Percentiles rank a stretch among this genome's conserved stretches.
Conservation (phyloP, 1,140 invertebrate species). For the Saccostrea echinata region DNA sequence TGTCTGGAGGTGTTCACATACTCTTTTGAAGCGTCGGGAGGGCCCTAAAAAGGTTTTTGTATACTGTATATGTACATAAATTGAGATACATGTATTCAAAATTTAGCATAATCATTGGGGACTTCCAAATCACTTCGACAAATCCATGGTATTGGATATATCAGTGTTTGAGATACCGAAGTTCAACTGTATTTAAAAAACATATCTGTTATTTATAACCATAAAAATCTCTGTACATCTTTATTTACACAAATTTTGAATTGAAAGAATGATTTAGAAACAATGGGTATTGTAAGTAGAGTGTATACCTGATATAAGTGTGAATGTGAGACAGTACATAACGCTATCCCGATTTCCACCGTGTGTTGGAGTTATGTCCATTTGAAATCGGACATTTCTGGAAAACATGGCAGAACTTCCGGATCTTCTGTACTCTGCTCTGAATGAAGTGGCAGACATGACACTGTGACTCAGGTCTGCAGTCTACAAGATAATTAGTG, state of each 20-base stretch:
- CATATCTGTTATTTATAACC: no score
- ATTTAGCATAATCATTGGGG: no score
- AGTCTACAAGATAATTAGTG: slow-evolving; percentile 85
- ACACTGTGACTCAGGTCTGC: slow-evolving; percentile 98
- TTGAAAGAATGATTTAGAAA: no score
- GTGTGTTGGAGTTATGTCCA: slow-evolving; percentile 82
- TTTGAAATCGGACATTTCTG: slow-evolving; percentile 96
- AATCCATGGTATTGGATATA: no score
- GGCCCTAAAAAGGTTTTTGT: slow-evolving; percentile 85
- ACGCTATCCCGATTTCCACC: slow-evolving; percentile 83
- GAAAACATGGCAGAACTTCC: slow-evolving; percentile 98
- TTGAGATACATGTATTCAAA: no score
- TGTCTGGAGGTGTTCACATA: slow-evolving; percentile 96
- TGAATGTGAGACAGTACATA: slow-evolving; percentile 96
- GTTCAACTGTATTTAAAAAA: no score
- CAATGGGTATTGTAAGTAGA: not conserved
- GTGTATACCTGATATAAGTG: slow-evolving; percentile 92
- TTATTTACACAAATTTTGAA: no score
- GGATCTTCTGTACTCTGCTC: slow-evolving; percentile 95
- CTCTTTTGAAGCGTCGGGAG: slow-evolving; percentile 94
- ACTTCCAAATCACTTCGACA: no score
- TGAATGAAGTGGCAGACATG: slow-evolving; percentile 97
- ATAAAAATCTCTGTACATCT: no score
- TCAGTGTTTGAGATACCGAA: no score
- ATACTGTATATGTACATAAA: no score